phyloP scores from a whole-genome alignment of 2,797 vertebrate species.

The Heliangelus exortis region DNA sequence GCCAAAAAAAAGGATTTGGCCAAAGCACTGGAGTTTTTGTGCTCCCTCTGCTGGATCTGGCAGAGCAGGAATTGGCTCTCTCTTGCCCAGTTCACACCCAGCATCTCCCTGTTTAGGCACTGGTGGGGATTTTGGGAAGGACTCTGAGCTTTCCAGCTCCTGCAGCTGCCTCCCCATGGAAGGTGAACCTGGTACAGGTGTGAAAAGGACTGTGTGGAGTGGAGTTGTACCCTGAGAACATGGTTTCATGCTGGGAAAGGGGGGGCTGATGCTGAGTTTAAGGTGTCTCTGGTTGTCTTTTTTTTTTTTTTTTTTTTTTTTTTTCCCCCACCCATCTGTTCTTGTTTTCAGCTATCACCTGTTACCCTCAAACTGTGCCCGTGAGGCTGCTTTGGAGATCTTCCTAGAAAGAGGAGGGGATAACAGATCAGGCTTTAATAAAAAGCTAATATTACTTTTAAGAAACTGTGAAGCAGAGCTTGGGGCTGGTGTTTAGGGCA shows the following conservation, averaged over 20 bases:
- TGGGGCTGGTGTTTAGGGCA: background rate
- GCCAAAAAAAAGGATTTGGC: background rate
- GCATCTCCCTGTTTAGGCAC: accelerated
- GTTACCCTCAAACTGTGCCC: background rate
- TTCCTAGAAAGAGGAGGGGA: background rate
- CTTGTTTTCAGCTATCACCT: background rate
- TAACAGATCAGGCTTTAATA: background rate
- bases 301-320: background rate
- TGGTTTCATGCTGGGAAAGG: background rate
- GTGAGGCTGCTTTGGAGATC: background rate
- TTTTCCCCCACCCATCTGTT: accelerated
- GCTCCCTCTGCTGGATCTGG: constrained; percentile 43
- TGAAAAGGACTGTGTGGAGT: accelerated
- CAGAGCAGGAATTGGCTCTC: accelerated
- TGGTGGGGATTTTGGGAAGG: accelerated
- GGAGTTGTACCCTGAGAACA: accelerated
- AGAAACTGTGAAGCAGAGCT: background rate
- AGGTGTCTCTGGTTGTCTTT: background rate
- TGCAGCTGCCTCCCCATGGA: accelerated
- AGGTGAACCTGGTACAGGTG: accelerated
- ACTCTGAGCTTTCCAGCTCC: accelerated
- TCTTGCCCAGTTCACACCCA: accelerated
- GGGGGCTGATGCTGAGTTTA: background rate
- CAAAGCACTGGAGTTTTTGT: background rate
- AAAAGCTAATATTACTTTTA: background rate